Base-by-base conservation (phyloP, 2,113 vertebrate genomes). In the Parotia lawesii region DNA sequence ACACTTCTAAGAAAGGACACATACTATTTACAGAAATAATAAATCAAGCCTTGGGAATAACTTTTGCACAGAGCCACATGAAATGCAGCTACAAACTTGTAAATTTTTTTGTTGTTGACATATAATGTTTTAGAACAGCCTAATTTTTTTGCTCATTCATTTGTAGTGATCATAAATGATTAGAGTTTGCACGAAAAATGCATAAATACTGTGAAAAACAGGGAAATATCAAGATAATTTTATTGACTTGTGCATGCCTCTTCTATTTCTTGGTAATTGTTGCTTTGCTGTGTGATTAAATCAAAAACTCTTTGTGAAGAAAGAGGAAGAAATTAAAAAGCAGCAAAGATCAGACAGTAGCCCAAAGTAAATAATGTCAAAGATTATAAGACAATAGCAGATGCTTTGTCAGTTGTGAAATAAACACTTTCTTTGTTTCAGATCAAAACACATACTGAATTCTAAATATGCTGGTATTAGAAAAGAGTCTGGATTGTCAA, bases 1-100 rank as follows among this genome's bases (percentile, higher is more conserved):
- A 89, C 54, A 80, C 40, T 95, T 90, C 85, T 91, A 64, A 93
- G 79, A 94, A 93, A 93, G 50, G 57, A 54, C 48, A 40, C 10
- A 4, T 31, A 12, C 31, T 77, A 64, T 82, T 83, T 81, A 72
- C 56, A 93, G 45, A 93, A 82, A 74, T 37, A 83, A 78, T 77
- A 93, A 96, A 79, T 77, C 73, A 87, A 74, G 44, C 28, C 20
- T 75, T 70, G 21, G 18, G 18, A 10, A 10, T 81, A 92, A 85
- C 48, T 89, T 93, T 35, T 90, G n/a, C 37, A 67, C 48, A 76
- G 45, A 78, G 31, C 35, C 61, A 90, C 75, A 94, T 45, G 38
- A 97, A 90, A 90, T 85, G 48, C 45, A 77, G 53, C 50, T 87
- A 84, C 7, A 64, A 87, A 88, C 40, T 57, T 20, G 2, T 86